Percentiles rank a stretch among this genome's conserved stretches.
phyloP scores from a whole-genome alignment of 2,797 vertebrate genomes.

The Peromyscus aztecus region DNA sequence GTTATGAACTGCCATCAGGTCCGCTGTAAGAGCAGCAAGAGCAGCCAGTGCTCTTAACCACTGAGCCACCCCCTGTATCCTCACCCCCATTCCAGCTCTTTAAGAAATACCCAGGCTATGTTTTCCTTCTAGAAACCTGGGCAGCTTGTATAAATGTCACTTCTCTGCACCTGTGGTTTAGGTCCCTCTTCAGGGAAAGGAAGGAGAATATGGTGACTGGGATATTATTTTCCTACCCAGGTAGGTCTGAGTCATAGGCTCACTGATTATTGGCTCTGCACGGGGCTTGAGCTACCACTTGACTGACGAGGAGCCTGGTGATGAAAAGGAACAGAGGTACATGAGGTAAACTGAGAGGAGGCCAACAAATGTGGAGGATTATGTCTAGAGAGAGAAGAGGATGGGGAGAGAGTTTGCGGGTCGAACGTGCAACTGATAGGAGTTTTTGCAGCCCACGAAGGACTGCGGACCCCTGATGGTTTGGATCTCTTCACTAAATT shows the following conservation, averaged over 20 bases:
- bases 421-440: background rate
- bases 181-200: background rate
- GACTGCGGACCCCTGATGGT: background rate
- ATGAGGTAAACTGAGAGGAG: background rate
- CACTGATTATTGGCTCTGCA: background rate
- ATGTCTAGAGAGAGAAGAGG: background rate
- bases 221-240: background rate
- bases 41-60: background rate
- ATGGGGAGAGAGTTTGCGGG: background rate
- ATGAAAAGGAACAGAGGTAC: background rate
- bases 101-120: fast-evolving
- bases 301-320: background rate
- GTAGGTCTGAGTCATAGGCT: background rate
- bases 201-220: background rate
- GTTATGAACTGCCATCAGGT: background rate
- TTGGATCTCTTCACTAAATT: background rate
- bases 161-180: background rate
- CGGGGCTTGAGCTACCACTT: background rate
- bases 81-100: background rate
- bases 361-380: background rate
- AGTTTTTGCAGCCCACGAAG: background rate
- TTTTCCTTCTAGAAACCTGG: background rate
- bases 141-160: background rate
- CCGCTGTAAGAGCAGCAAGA: background rate
- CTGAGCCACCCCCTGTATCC: background rate